These are phyloP conservation scores for Saxidomus purpurata DNA, from an alignment of 1,140 invertebrate species.

Conservation along the genomic window DNA sequence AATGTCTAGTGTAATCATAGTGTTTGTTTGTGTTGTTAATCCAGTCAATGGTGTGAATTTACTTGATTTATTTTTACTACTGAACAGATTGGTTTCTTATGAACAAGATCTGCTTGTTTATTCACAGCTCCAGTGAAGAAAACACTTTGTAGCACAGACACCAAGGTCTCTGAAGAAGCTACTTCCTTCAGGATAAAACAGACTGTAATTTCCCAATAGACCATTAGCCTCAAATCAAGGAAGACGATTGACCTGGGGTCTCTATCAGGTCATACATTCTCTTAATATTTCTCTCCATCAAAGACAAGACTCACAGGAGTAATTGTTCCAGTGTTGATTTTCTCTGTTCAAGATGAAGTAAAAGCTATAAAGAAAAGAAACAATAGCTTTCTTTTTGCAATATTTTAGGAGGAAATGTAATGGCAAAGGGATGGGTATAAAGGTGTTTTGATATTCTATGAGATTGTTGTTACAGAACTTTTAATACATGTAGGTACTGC, in stretches of 20 bases:
- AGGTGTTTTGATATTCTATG: no score
- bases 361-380: neutral
- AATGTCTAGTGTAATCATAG: neutral
- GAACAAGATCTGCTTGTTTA: neutral
- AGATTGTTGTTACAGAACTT: no score
- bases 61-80: no score
- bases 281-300: neutral
- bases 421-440: no score
- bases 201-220: slow-evolving; percentile 15
- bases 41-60: no score
- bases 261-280: neutral
- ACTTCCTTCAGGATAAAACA: neutral
- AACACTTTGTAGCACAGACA: neutral
- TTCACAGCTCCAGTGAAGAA: neutral
- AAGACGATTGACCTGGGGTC: neutral
- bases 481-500: no score
- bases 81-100: no score
- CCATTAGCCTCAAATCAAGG: neutral
- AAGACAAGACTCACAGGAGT: neutral
- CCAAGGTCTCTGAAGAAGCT: neutral
- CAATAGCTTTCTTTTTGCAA: neutral
- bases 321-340: slow-evolving; percentile 25
- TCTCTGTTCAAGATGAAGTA: neutral
- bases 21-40: no score
- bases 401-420: no score